Percentiles rank a stretch among this genome's conserved stretches.
phyloP scores from a whole-genome alignment of 1,140 invertebrate species.

The Ditylenchus dipsaci region DNA sequence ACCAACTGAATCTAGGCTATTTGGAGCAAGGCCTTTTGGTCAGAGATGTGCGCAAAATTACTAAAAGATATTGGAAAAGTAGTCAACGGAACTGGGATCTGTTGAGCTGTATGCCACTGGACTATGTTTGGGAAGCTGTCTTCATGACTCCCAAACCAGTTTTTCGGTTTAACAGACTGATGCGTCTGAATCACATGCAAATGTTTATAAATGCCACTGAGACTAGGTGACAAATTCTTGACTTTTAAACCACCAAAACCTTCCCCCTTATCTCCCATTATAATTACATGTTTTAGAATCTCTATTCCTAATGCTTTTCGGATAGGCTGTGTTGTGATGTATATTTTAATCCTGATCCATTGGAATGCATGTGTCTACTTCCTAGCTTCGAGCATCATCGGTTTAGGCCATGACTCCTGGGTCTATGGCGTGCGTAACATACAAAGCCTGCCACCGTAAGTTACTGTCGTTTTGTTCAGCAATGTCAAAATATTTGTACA shows the following conservation, averaged over 20 bases:
- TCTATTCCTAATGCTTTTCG: constrained; percentile 72
- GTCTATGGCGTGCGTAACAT: constrained; percentile 62
- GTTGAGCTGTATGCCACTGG: constrained; percentile 58
- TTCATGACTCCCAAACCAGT: constrained; percentile 32
- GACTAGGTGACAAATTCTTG: constrained; percentile 19
- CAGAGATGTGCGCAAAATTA: constrained; percentile 68
- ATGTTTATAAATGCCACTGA: constrained; percentile 31
- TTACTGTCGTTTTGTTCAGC: background rate
- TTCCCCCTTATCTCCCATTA: constrained; percentile 66
- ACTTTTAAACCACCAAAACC: no score
- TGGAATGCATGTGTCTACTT: constrained; percentile 96
- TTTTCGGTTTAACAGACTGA: constrained; percentile 30
- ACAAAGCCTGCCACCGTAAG: constrained; percentile 47
- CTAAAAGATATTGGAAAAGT: constrained; percentile 23
- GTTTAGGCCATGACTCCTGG: constrained; percentile 84
- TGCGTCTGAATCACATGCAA: constrained; percentile 23
- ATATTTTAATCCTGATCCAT: constrained; percentile 86
- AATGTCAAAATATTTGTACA: background rate
- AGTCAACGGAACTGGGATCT: constrained; percentile 15
- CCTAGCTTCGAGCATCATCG: constrained; percentile 73
- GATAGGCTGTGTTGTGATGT: constrained; percentile 66
- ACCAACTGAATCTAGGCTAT: constrained; percentile 66
- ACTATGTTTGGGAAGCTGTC: constrained; percentile 30
- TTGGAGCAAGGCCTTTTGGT: constrained; percentile 87
- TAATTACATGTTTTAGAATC: constrained; percentile 68